phyloP scores from a whole-genome alignment of 2,888 invertebrate genomes.

The Morpho achilles region DNA sequence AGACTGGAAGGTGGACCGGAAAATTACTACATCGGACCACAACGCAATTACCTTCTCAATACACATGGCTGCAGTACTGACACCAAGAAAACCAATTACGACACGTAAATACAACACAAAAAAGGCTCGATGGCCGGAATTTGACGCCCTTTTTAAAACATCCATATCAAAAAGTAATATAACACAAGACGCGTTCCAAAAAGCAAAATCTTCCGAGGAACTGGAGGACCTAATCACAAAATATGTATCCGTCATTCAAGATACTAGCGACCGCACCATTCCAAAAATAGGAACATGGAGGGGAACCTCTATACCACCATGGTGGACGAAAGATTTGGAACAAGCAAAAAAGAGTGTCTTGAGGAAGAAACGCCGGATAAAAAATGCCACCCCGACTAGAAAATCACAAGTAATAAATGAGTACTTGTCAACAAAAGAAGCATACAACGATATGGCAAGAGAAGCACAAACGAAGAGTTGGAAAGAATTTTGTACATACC shows the following conservation, averaged over 20 bases:
- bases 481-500: constrained; percentile 1
- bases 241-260: background rate
- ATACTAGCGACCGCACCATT: background rate
- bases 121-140: constrained; percentile 23
- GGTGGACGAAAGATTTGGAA: background rate
- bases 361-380: constrained; percentile 13
- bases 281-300: background rate
- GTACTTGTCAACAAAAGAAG: constrained; percentile 17
- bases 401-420: constrained; percentile 21
- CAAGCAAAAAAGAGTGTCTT: background rate
- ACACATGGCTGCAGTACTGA: background rate
- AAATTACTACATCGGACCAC: constrained; percentile 27
- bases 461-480: constrained; percentile 21
- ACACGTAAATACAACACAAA: constrained; percentile 28
- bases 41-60: constrained; percentile 29
- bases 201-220: background rate
- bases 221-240: background rate
- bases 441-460: constrained; percentile 8
- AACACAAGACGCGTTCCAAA: background rate
- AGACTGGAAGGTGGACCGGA: constrained; percentile 25
- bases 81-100: constrained; percentile 5
- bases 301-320: background rate
- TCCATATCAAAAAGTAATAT: constrained; percentile 6
- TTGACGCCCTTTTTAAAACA: background rate
- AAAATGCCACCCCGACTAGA: background rate